Conservation (phyloP, 1,140 invertebrate species). For the Aphelenchoides besseyi region DNA sequence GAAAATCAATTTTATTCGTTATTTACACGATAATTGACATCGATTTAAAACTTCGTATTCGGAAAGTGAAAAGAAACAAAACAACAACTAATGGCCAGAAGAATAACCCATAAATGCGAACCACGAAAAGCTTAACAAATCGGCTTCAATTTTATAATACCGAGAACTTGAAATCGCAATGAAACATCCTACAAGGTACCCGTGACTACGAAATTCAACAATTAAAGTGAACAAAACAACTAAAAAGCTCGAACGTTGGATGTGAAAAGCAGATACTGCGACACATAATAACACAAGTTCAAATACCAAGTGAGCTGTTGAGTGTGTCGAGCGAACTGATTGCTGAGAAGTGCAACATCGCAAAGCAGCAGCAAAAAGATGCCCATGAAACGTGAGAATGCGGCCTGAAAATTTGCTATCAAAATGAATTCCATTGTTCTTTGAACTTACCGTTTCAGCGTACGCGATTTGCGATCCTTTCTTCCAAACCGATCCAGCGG, state of each 20-base stretch:
- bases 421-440: background rate
- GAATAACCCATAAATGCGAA: background rate
- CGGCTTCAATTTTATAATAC: too few species aligned
- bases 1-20: too few species aligned
- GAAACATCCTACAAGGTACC: too few species aligned
- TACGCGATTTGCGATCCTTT: slow-evolving; percentile 44
- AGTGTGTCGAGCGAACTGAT: slow-evolving; percentile 44
- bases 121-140: background rate
- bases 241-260: slow-evolving; percentile 42
- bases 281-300: slow-evolving; percentile 42
- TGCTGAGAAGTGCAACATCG: slow-evolving; percentile 32
- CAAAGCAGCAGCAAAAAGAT: slow-evolving; percentile 41
- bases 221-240: background rate
- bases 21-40: too few species aligned
- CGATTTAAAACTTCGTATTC: background rate
- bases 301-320: slow-evolving; percentile 34
- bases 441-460: slow-evolving; percentile 38
- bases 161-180: too few species aligned
- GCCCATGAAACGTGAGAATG: slow-evolving; percentile 40
- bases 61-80: background rate
- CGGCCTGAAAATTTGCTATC: slow-evolving; percentile 32
- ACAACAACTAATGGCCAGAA: background rate
- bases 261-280: slow-evolving; percentile 40
- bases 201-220: background rate
- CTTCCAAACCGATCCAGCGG: slow-evolving; percentile 43